Evolutionary conservation across 2,113 vertebrate genomes (phyloP).

Genomic region (Progne subis): DNA sequence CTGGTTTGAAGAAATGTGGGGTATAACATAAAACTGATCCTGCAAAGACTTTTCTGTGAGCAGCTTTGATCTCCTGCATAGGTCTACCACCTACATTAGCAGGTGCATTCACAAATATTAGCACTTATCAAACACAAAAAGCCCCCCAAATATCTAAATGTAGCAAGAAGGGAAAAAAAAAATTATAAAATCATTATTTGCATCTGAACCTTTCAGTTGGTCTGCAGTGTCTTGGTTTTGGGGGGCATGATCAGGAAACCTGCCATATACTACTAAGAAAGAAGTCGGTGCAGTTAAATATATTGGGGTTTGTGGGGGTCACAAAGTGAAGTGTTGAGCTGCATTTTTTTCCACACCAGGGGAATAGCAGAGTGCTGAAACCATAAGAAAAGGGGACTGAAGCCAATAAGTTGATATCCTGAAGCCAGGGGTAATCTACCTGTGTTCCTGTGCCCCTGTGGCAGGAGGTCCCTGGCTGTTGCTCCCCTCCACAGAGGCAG

Average conservation of each 20-base stretch:
- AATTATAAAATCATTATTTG: neutral
- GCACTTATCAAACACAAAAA: neutral
- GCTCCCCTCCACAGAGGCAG: neutral
- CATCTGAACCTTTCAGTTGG: neutral
- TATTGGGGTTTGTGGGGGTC: fast-evolving
- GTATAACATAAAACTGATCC: neutral
- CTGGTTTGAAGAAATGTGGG: neutral
- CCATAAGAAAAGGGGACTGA: neutral
- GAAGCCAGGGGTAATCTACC: neutral
- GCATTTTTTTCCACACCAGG: neutral
- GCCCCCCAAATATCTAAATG: neutral
- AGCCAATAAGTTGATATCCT: neutral
- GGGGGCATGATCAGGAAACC: neutral
- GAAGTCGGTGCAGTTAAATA: neutral
- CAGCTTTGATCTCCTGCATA: neutral
- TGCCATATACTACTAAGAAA: neutral
- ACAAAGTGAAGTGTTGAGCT: neutral
- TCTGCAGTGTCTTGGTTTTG: neutral
- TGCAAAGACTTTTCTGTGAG: neutral
- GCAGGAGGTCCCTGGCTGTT: neutral
- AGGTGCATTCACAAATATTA: neutral
- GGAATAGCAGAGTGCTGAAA: neutral
- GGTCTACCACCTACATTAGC: neutral
- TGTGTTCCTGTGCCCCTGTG: too few species aligned
- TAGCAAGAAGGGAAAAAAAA: neutral